Percentiles rank a stretch among this genome's conserved stretches.
phyloP scores from a whole-genome alignment of 2,797 vertebrate genomes.

The Gymnopithys bicolor region DNA sequence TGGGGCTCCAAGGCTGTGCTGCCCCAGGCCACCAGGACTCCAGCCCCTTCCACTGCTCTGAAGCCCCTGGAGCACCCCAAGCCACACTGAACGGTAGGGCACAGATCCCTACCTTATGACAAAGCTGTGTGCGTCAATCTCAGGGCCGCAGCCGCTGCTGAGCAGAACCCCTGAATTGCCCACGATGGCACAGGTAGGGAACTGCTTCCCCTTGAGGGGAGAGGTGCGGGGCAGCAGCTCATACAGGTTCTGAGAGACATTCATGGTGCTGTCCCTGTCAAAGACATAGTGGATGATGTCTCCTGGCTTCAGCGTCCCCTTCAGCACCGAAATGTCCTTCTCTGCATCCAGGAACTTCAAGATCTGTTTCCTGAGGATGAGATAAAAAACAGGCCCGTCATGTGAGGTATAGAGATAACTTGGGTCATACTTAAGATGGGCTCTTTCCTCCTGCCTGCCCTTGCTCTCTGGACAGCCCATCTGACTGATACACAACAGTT shows the following conservation, averaged over 20 bases:
- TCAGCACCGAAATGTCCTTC: slow-evolving; percentile 95
- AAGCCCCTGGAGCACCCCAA: accelerated
- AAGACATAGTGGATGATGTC: slow-evolving; percentile 95
- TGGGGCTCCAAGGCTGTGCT: background rate
- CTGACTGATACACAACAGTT: background rate
- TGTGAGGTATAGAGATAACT: background rate
- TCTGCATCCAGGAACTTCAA: slow-evolving; percentile 93
- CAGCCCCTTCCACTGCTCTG: background rate
- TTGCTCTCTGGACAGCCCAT: background rate
- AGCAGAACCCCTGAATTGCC: slow-evolving; percentile 95
- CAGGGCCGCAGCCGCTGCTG: slow-evolving; percentile 91
- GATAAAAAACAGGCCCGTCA: background rate
- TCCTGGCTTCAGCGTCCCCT: slow-evolving; percentile 91
- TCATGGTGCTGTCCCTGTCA: slow-evolving; percentile 94
- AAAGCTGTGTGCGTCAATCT: slow-evolving; percentile 93
- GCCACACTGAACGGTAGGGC: accelerated
- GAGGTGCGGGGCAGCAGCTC: slow-evolving; percentile 89
- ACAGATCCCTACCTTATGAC: slow-evolving; percentile 85
- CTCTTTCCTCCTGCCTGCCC: background rate
- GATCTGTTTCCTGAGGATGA: slow-evolving; percentile 87
- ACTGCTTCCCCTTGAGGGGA: slow-evolving; percentile 91
- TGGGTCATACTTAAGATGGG: accelerated
- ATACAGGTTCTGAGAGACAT: slow-evolving; percentile 93
- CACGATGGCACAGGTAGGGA: slow-evolving; percentile 91
- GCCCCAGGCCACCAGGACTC: background rate